These are phyloP conservation scores for Steatornis caripensis DNA, from an alignment of 2,113 vertebrate species.

Conservation along the genomic window DNA sequence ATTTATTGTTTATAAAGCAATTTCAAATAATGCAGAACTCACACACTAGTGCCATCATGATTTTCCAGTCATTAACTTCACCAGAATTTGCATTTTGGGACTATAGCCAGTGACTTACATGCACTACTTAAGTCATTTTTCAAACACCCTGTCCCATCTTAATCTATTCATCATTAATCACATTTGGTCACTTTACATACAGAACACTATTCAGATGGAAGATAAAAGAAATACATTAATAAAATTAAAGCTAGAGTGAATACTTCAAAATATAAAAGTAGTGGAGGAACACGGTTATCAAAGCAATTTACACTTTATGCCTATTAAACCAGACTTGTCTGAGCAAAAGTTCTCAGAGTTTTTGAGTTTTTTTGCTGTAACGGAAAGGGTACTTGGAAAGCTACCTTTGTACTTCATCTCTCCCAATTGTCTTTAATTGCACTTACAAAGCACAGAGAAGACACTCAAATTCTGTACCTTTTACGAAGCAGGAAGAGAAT, in stretches of 20 bases:
- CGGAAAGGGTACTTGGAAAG: not conserved
- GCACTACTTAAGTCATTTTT: conserved; percentile 81
- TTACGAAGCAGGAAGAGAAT: not conserved
- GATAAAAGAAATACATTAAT: conserved; percentile 84
- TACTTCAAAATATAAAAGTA: conserved; percentile 73
- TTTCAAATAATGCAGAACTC: conserved; percentile 69
- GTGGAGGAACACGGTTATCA: conserved; percentile 54
- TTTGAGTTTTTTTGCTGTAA: not conserved
- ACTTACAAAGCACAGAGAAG: not conserved
- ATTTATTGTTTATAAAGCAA: conserved; percentile 81
- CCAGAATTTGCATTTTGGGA: conserved; percentile 84
- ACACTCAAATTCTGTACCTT: not conserved
- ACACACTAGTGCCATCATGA: conserved; percentile 66
- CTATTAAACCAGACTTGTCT: conserved; percentile 24
- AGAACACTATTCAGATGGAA: conserved; percentile 79
- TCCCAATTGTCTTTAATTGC: not conserved
- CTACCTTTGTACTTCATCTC: not conserved
- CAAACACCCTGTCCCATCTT: conserved; percentile 81
- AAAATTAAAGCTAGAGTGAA: conserved; percentile 72
- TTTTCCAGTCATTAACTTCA: conserved; percentile 83
- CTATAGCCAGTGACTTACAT: conserved; percentile 80
- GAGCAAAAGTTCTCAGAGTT: not conserved
- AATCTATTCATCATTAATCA: conserved; percentile 86
- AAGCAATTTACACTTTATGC: conserved; percentile 43
- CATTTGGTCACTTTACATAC: conserved; percentile 81